Conservation (phyloP, 2,113 vertebrate species). For the Chloropsis hardwickii region DNA sequence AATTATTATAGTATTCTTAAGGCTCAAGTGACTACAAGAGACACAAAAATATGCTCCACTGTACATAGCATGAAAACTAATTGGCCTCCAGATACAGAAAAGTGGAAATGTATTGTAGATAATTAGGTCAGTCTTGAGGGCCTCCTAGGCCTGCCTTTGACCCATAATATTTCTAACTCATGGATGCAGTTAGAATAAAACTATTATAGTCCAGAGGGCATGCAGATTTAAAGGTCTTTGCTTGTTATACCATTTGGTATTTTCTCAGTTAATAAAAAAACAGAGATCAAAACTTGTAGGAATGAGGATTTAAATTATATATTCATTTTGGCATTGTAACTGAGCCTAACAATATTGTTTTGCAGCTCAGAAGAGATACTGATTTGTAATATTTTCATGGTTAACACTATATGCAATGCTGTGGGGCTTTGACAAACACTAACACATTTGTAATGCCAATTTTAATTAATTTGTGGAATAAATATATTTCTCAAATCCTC, state of each 20-base stretch:
- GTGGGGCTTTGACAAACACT: neutral
- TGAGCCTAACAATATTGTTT: neutral
- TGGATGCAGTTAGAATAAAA: neutral
- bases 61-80: constrained; percentile 9
- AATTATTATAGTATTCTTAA: neutral
- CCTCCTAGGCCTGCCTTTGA: constrained; percentile 1
- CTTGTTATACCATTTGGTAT: neutral
- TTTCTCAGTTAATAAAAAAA: neutral
- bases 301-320: neutral
- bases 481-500: neutral
- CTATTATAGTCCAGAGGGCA: neutral
- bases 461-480: constrained; percentile 27
- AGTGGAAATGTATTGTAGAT: constrained; percentile 5
- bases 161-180: constrained; percentile 8
- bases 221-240: neutral
- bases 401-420: neutral
- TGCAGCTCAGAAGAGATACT: neutral
- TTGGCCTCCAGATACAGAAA: constrained; percentile 20
- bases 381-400: neutral
- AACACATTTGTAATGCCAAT: neutral
- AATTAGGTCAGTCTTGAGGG: constrained; percentile 11
- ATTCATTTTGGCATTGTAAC: neutral
- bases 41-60: neutral
- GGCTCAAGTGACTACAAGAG: neutral
- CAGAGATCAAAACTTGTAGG: neutral